Evolutionary conservation across 2,888 invertebrate species (phyloP), one percentile per base, ranked within the genome.

Genomic region (Rhingia campestris): DNA sequence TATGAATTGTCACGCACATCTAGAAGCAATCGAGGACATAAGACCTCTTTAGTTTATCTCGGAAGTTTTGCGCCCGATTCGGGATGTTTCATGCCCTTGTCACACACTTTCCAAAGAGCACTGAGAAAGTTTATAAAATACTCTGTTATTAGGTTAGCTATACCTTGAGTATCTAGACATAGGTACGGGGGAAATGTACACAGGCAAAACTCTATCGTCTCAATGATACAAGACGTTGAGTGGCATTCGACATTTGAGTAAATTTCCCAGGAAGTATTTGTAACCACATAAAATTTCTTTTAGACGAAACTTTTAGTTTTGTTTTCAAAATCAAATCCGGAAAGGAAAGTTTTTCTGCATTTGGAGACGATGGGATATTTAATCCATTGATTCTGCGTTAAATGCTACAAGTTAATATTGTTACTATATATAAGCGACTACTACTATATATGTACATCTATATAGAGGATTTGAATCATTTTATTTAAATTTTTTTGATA

Each of bases 261-360:
- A 37, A 37, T 63, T 30, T 9, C 30, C 30, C 51, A 30, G 37
- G 37, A 10, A 51, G 51, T 64, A 51, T 39, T 64, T 64, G 63
- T 37, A 64, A 39, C 51, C 39, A 22, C 37, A 51, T 64, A 39
- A 64, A 49, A 64, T n/a, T 64, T 39, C 30, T 30, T 32, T 51
- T 30, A 64, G 51, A n/a, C 22, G 30, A 51, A 64, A 64, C 30
- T 51, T 51, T 49, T 64, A 64, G 51, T 64, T 64, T 37, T 51
- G 32, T 64, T 51, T 64, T 39, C 49, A 12, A 64, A 51, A 64
- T 64, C 49, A 51, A 64, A 64, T 51, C 39, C 30, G 6, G 39
- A 6, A 41, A 32, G 49, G 7, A 64, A 64, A 64, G 49, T 64
- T 64, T 39, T 47, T 22, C 22, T 22, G 22, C 2, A 22, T 22